phyloP scores from a whole-genome alignment of 2,113 vertebrate species.

The Phylloscopus whistleri region DNA sequence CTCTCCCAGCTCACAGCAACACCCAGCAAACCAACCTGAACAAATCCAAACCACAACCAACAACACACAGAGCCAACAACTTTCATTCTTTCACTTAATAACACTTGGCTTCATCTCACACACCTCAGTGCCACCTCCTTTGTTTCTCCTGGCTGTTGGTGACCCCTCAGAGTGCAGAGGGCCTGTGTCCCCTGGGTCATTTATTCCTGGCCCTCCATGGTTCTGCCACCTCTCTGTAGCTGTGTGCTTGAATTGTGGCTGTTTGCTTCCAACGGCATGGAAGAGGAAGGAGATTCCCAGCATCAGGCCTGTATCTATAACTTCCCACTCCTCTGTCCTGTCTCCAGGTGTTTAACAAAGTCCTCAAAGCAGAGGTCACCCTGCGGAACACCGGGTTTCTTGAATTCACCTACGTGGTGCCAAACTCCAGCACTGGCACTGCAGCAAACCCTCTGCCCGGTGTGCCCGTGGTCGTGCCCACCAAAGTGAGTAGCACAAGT shows the following conservation, averaged over 20 bases:
- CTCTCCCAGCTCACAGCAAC: too few species aligned
- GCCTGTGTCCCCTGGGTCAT: background rate
- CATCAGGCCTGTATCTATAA: background rate
- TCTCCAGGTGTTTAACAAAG: slow-evolving; percentile 72
- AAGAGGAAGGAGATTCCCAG: background rate
- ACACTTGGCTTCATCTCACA: too few species aligned
- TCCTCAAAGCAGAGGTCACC: slow-evolving; percentile 69
- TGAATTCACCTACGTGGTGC: slow-evolving; percentile 76
- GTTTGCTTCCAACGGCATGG: background rate
- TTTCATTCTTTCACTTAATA: too few species aligned
- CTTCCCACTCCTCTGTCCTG: background rate
- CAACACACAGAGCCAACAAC: too few species aligned
- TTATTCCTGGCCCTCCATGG: background rate
- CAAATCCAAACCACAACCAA: too few species aligned
- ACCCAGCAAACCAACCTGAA: too few species aligned
- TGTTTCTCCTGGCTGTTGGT: too few species aligned
- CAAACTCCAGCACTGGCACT: background rate
- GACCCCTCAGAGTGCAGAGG: background rate
- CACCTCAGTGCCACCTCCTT: too few species aligned
- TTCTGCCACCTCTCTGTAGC: background rate
- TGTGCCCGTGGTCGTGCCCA: slow-evolving; percentile 73
- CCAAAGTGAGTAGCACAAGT: slow-evolving; percentile 58
- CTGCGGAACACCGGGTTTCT: slow-evolving; percentile 80
- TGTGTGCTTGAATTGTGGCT: background rate
- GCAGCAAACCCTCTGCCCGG: slow-evolving; percentile 64